phyloP scores from a whole-genome alignment of 2,888 invertebrate species.

The Noctuana brunneofusca region DNA sequence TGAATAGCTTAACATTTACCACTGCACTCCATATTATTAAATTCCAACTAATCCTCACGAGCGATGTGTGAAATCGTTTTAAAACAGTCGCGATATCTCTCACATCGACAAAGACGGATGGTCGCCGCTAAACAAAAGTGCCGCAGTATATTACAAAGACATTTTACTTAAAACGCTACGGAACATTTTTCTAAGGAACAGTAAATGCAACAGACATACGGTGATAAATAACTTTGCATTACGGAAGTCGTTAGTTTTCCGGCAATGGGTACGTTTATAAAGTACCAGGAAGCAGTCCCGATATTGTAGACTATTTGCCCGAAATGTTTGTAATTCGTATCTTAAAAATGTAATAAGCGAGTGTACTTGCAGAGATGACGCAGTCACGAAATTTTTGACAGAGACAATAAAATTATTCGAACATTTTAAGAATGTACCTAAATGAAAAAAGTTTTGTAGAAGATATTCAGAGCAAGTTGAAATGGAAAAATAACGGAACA shows the following conservation, averaged over 20 bases:
- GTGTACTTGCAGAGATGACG: background rate
- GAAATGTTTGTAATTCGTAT: background rate
- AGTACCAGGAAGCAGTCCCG: background rate
- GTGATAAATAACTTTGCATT: constrained; percentile 47
- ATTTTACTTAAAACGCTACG: constrained; percentile 24
- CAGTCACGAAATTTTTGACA: too few relatives aligned
- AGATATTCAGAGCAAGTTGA: constrained; percentile 1
- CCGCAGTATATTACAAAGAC: constrained; percentile 24
- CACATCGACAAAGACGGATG: constrained; percentile 28
- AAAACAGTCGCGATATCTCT: constrained; percentile 35
- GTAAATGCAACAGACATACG: constrained; percentile 34
- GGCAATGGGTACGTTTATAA: constrained; percentile 4
- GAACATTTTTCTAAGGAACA: constrained; percentile 25
- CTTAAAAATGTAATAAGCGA: background rate
- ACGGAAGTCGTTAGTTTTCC: constrained; percentile 41
- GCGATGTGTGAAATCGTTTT: constrained; percentile 25
- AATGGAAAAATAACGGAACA: background rate
- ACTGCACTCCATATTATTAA: too few relatives aligned
- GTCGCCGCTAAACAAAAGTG: constrained; percentile 19
- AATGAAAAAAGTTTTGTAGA: background rate
- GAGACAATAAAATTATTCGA: background rate
- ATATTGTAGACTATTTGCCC: background rate
- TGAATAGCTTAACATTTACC: too few relatives aligned
- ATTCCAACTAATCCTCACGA: background rate
- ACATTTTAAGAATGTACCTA: background rate